Base-by-base conservation (phyloP, 37 sponge, comb jelly and placozoan species). In the Spongilla lacustris region DNA sequence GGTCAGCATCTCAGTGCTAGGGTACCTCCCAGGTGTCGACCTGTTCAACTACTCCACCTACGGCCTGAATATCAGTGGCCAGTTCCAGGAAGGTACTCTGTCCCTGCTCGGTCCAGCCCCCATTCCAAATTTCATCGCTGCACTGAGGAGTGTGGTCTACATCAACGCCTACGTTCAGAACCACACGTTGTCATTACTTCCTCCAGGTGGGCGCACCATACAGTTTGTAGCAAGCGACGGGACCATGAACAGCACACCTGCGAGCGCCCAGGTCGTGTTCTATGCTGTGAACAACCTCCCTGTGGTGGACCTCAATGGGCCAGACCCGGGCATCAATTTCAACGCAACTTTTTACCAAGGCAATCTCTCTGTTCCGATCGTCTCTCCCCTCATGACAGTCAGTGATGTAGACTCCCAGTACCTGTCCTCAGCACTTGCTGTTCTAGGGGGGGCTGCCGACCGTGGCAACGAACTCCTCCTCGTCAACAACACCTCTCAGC, bases 201-300 rank as follows among this genome's bases (percentile, higher is more conserved):
- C 50, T 25, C 66, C 41, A 11, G 76, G 85, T 0, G 81, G 84
- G 2, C 66, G 49, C 22, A 35, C 30, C 27, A 69, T 88, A 21
- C 58, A 70, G 67, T 76, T 83, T 38, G 73, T 88, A 0, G 83
- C 66, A 0, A 87, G 84, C 67, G 95, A 94, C 78, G 92, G 95
- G 1, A 36, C 49, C 27, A 58, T 28, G 21, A 66, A 71, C 50
- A 94, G 95, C 48, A 80, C 41, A 41, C 27, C 78, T 36, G 84
- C 90, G 14, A 77, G 32, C 2, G 87, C 86, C 3, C 81, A 71
- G 33, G 77, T 93, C 25, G 86, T 84, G 19, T 89, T 93, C 36
- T 13, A 70, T 23, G 93, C 82, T 37, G 84, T 93, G 19, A 93
- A 93, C 33, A 82, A 93, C 66, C 71, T 90, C 27, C 93, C 93